phyloP scores from a whole-genome alignment of 2,113 vertebrate species.

The Vireo altiloquus region DNA sequence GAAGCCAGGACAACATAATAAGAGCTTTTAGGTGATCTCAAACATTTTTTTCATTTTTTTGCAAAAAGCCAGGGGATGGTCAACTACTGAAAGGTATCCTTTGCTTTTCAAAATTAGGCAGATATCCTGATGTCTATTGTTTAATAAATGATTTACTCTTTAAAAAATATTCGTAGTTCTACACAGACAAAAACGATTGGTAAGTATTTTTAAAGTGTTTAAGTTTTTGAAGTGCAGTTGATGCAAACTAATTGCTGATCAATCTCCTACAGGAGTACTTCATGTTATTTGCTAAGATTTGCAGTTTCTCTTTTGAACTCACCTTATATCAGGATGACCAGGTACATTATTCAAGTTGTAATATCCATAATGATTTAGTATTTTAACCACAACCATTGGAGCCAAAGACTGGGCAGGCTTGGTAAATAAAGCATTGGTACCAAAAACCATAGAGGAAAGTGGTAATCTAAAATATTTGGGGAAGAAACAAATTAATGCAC shows the following conservation, averaged over 20 bases:
- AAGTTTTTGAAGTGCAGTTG: not conserved
- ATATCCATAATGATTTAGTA: constrained; percentile 86
- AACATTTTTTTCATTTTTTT: not conserved
- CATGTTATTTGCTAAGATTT: not conserved
- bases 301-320: not conserved
- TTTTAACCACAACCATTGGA: constrained; percentile 81
- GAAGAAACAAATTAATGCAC: not conserved
- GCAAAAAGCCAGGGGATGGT: not conserved
- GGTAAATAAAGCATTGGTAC: constrained; percentile 88
- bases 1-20: not conserved
- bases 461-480: constrained; percentile 75
- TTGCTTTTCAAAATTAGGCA: not conserved
- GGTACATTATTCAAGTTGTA: constrained; percentile 70
- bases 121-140: not conserved
- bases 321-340: constrained; percentile 69
- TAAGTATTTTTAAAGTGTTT: not conserved
- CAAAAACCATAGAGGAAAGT: constrained; percentile 90
- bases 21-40: not conserved
- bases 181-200: not conserved
- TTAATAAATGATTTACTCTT: not conserved
- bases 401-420: constrained; percentile 89
- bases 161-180: not conserved
- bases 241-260: not conserved
- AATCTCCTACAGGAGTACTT: not conserved
- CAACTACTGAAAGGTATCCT: not conserved